Percentiles rank a stretch among this genome's conserved stretches.
These are phyloP conservation scores for Empidonax alnorum DNA, from an alignment of 2,113 vertebrate genomes.

Conservation along the genomic window DNA sequence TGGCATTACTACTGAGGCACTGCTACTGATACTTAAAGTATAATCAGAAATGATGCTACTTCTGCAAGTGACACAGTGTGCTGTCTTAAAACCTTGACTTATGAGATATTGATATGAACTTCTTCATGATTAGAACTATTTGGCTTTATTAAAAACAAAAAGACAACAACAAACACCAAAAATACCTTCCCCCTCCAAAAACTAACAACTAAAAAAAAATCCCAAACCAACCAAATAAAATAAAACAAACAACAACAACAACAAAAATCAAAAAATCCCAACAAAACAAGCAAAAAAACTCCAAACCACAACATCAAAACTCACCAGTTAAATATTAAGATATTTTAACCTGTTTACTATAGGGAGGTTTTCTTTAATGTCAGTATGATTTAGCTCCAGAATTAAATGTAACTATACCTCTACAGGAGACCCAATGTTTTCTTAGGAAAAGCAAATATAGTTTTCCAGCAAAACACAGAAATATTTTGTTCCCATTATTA, in stretches of 20 bases:
- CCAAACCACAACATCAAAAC: background rate
- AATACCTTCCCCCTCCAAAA: background rate
- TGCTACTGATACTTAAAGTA: conserved; percentile 59
- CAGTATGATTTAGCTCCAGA: background rate
- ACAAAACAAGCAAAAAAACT: background rate
- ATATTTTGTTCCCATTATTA: background rate
- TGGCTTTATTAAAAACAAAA: background rate
- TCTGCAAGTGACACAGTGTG: background rate
- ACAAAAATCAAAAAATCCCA: background rate
- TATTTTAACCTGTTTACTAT: background rate
- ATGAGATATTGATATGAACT: background rate
- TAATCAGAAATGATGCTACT: conserved; percentile 28
- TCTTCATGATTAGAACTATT: background rate
- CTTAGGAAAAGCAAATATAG: background rate
- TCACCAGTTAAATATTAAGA: background rate
- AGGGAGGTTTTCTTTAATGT: background rate
- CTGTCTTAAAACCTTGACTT: background rate
- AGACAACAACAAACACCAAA: background rate
- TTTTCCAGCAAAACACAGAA: background rate
- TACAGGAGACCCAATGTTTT: background rate
- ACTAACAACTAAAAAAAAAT: fast-evolving
- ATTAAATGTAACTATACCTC: background rate
- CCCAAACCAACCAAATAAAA: background rate
- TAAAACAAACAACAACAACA: background rate
- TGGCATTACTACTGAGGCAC: conserved; percentile 16